Evolutionary conservation across 2,888 invertebrate species (phyloP).

Genomic region (Chrysopilus asiliformis): DNA sequence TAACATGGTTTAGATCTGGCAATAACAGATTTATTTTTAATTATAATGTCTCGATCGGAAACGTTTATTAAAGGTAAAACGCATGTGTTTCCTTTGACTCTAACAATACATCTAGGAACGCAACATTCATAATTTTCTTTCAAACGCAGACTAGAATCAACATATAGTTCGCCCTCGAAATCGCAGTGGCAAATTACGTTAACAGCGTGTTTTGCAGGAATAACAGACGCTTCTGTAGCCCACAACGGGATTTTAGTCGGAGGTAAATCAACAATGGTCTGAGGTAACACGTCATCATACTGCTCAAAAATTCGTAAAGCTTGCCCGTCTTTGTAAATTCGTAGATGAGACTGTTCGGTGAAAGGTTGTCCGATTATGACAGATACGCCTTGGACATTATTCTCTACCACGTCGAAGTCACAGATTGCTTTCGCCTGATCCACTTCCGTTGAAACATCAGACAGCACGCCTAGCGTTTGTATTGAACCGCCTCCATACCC

Average conservation of each 20-base stretch:
- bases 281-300: background rate
- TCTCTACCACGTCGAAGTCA: too few relatives aligned
- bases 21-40: background rate
- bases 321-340: background rate
- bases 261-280: background rate
- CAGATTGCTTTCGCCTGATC: too few relatives aligned
- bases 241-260: background rate
- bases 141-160: background rate
- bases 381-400: too few relatives aligned
- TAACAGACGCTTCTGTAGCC: background rate
- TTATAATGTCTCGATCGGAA: conserved; percentile 1
- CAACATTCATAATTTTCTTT: background rate
- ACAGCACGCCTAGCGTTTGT: too few relatives aligned
- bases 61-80: background rate
- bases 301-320: background rate
- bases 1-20: background rate
- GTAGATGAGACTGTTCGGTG: too few relatives aligned
- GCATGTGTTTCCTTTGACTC: background rate
- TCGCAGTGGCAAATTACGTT: background rate
- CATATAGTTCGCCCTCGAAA: background rate
- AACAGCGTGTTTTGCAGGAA: background rate
- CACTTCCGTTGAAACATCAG: too few relatives aligned
- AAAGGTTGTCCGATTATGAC: too few relatives aligned
- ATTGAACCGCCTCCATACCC: too few relatives aligned
- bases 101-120: background rate